Base-by-base conservation (phyloP, 2,888 invertebrate species). In the Masnerella sp. region DNA sequence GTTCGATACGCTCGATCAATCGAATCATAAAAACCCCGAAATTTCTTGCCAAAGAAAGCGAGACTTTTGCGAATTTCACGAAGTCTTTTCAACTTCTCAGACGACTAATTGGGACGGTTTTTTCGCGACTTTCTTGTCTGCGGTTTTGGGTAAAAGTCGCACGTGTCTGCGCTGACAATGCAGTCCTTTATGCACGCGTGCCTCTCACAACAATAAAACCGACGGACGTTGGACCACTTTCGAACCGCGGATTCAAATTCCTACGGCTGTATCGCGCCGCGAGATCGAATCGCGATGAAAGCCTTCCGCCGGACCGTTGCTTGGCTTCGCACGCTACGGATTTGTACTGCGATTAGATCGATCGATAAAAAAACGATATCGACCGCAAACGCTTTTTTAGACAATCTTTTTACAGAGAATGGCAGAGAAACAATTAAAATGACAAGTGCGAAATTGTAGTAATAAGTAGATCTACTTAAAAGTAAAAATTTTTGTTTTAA, bases 121-220 rank as follows among this genome's bases (percentile, higher is more conserved):
- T 59, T 59, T 51, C 17, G 40, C 43, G 4, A 38, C 56, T 49
- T 67, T 49, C 67, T 58, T 58, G 52, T 18, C 22, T 45, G 58
- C 32, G 70, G 70, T 59, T 59, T 64, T 52, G 15, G 54, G 52
- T 72, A 65, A 65, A 61, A 65, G 59, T 72, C 45, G 54, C 25
- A 15, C 43, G 22, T n/a, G n/a, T n/a, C n/a, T 15, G 43, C 43
- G 20, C 40, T 45, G 65, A 72, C 59, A 65, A 72, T 52, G 43
- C 14, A 36, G 34, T 20, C n/a, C 20, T 54, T 40, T 40, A 18
- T 38, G 49, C 38, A 20, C 40, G 54, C 52, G 52, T 45, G 36
- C 36, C 28, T 54, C 65, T 40, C 42, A 45, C 43, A 40, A 43
- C 34, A 49, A 56, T 51, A 52, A 49, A 64, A 65, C 18, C 15